Evolutionary conservation across 2,797 vertebrate species (phyloP).

Genomic region (Phalloptychus januarius): DNA sequence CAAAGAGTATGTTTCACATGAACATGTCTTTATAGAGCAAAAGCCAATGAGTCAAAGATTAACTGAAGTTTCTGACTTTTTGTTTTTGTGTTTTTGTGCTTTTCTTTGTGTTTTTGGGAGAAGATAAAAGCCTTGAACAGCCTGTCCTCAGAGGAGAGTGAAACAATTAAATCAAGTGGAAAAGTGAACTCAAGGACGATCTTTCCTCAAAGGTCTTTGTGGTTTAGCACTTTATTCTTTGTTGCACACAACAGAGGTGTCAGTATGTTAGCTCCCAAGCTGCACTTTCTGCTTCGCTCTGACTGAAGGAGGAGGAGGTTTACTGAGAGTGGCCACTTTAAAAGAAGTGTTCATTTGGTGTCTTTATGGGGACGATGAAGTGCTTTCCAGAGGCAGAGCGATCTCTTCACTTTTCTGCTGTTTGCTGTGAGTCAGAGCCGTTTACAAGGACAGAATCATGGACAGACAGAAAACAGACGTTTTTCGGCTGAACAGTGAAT

Average conservation of each 20-base stretch:
- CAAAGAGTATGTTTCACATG: background rate
- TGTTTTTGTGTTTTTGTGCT: background rate
- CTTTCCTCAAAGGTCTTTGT: background rate
- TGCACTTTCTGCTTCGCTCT: background rate
- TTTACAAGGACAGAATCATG: background rate
- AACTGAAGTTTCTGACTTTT: background rate
- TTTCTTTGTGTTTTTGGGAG: background rate
- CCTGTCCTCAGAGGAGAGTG: background rate
- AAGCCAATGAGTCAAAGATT: background rate
- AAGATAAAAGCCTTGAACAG: background rate
- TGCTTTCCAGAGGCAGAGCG: constrained; percentile 8
- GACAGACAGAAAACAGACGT: background rate
- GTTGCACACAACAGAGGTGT: background rate
- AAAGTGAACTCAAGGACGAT: background rate
- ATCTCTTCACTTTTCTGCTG: constrained; percentile 32
- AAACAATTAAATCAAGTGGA: background rate
- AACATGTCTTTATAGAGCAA: background rate
- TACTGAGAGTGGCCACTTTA: constrained; percentile 8
- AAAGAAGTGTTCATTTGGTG: constrained; percentile 9
- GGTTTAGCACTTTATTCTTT: background rate
- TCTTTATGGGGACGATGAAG: background rate
- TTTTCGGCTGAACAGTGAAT: background rate
- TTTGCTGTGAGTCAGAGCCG: constrained; percentile 21
- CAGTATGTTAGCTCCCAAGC: background rate
- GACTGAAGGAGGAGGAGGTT: background rate